Percentiles rank a stretch among this genome's conserved stretches.
Conservation (phyloP, 2,113 vertebrate species). For the Noctilio leporinus region DNA sequence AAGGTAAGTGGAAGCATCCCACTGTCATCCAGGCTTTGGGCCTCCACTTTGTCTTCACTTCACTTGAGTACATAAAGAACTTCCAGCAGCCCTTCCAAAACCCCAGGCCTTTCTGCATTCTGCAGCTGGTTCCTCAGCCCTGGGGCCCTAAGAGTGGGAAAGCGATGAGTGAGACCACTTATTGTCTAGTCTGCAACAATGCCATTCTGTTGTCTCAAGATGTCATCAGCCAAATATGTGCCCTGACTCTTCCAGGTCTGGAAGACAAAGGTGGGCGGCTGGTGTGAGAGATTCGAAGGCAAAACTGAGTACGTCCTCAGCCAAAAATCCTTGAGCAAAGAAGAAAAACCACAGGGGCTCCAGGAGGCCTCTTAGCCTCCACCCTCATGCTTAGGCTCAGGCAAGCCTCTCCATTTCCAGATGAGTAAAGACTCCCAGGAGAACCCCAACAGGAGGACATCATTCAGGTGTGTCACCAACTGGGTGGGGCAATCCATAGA, state of each 20-base stretch:
- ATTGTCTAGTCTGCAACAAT: not conserved
- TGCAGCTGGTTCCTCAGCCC: not conserved
- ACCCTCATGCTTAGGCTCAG: not conserved
- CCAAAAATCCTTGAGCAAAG: not conserved
- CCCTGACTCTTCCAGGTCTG: slow-evolving; percentile 43
- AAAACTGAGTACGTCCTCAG: not conserved
- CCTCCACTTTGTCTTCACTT: not conserved
- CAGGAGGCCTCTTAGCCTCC: not conserved
- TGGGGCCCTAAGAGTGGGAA: slow-evolving; percentile 23
- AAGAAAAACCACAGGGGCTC: not conserved
- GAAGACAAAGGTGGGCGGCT: slow-evolving; percentile 43
- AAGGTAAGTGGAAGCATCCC: no score
- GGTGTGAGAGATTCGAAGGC: not conserved
- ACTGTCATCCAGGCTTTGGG: not conserved
- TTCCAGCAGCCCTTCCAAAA: not conserved
- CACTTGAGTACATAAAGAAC: not conserved
- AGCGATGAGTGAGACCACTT: not conserved
- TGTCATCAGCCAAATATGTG: slow-evolving; percentile 58
- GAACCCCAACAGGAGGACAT: not conserved
- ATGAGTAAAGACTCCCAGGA: not conserved
- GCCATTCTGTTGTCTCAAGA: slow-evolving; percentile 22
- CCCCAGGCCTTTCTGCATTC: not conserved
- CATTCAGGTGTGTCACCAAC: not conserved
- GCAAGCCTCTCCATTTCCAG: not conserved
- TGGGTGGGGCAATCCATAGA: not conserved